phyloP scores from a whole-genome alignment of 1,140 invertebrate species.

The Orius insidiosus region DNA sequence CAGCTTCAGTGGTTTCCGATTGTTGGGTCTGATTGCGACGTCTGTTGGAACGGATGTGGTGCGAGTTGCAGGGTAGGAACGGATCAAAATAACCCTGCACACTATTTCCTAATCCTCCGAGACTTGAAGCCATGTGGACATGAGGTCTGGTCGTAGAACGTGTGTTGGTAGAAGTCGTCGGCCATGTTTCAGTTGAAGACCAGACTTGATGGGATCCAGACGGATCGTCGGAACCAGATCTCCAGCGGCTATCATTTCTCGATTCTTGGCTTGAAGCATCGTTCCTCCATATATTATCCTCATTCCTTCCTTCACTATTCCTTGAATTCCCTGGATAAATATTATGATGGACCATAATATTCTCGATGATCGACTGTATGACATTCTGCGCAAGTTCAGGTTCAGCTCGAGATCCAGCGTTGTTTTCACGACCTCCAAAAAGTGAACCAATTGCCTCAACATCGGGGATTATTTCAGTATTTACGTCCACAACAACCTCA shows the following conservation, averaged over 20 bases:
- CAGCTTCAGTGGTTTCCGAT: slow-evolving; percentile 22
- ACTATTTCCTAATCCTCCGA: slow-evolving; percentile 12
- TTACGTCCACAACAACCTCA: slow-evolving; percentile 4
- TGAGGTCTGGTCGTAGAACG: slow-evolving; percentile 44
- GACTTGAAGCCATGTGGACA: slow-evolving; percentile 30
- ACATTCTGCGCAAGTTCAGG: too few species aligned
- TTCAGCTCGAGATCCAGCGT: too few species aligned
- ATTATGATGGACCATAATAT: too few species aligned
- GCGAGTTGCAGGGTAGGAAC: slow-evolving; percentile 48
- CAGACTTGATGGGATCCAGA: slow-evolving; percentile 22
- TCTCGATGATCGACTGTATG: too few species aligned
- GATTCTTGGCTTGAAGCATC: neutral
- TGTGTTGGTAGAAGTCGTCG: slow-evolving; percentile 44
- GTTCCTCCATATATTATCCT: too few species aligned
- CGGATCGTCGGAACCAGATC: neutral
- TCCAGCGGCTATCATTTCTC: too few species aligned
- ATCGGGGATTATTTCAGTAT: too few species aligned
- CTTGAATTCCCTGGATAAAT: too few species aligned
- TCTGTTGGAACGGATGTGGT: slow-evolving; percentile 32
- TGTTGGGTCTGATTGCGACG: slow-evolving; percentile 21
- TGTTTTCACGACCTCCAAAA: too few species aligned
- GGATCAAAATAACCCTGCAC: slow-evolving; percentile 34
- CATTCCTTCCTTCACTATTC: too few species aligned
- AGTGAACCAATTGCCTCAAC: too few species aligned
- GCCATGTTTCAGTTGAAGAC: slow-evolving; percentile 41